Percentiles rank a stretch among this genome's conserved stretches.
Conservation (phyloP, 2,888 invertebrate species). For the Ctenicera cuprea region DNA sequence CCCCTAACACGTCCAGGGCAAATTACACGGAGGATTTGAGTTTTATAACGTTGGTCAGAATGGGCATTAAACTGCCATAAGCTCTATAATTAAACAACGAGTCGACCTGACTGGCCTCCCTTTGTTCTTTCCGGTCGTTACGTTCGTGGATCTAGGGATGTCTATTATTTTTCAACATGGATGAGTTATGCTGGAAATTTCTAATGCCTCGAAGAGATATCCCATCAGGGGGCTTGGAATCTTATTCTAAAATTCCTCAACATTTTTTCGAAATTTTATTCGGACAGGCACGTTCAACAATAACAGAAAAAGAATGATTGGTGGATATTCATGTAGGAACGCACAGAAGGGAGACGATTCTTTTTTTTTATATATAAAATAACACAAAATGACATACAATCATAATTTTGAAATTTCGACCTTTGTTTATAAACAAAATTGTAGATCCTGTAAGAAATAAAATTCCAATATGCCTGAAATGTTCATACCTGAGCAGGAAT, state of each 20-base stretch:
- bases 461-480: no score
- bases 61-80: constrained; percentile 19
- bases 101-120: constrained; percentile 29
- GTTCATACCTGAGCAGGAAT: no score
- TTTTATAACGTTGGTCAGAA: constrained; percentile 12
- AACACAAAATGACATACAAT: no score
- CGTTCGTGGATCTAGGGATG: constrained; percentile 17
- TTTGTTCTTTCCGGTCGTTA: constrained; percentile 39
- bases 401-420: no score
- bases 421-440: no score
- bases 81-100: constrained; percentile 40
- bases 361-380: no score
- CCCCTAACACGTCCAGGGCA: constrained; percentile 38
- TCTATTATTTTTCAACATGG: constrained; percentile 27
- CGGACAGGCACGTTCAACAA: neutral
- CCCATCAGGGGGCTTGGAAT: constrained; percentile 7
- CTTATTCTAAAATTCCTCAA: neutral
- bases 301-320: no score
- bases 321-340: no score
- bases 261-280: no score
- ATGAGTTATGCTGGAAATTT: constrained; percentile 20
- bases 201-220: neutral
- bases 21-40: constrained; percentile 40
- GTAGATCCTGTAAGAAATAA: no score
- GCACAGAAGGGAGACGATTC: no score